phyloP scores from a whole-genome alignment of 2,113 vertebrate genomes.

The Craseonycteris thonglongyai region DNA sequence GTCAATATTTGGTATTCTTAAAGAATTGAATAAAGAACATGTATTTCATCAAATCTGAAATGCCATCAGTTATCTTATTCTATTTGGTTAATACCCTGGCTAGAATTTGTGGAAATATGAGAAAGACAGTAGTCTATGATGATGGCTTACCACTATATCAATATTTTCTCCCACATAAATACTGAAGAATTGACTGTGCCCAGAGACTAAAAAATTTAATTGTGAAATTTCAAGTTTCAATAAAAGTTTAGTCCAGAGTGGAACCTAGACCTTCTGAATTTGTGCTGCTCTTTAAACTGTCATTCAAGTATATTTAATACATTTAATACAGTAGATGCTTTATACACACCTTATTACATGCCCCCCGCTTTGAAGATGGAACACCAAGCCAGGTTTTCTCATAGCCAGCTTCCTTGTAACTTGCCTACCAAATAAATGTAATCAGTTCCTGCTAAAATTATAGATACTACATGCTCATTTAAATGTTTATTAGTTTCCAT shows the following conservation, averaged over 20 bases:
- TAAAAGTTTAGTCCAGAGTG: neutral
- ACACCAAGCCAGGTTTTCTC: neutral
- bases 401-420: too few species aligned
- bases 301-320: constrained; percentile 7
- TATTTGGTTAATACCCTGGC: neutral
- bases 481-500: constrained; percentile 3
- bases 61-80: neutral
- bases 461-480: neutral
- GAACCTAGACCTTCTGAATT: neutral
- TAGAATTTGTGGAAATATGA: neutral
- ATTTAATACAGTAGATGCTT: neutral
- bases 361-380: neutral
- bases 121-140: constrained; percentile 2
- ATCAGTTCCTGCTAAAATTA: neutral
- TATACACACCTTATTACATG: neutral
- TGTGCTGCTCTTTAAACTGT: constrained; percentile 1
- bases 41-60: constrained; percentile 27
- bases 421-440: neutral
- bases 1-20: constrained; percentile 24
- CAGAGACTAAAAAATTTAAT: neutral
- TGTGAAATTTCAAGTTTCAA: neutral
- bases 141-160: neutral
- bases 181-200: neutral
- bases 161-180: neutral
- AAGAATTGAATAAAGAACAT: neutral